Percentiles rank a stretch among this genome's conserved stretches.
Evolutionary conservation across 2,888 invertebrate genomes (phyloP).

Genomic region (Smittia aterrima): DNA sequence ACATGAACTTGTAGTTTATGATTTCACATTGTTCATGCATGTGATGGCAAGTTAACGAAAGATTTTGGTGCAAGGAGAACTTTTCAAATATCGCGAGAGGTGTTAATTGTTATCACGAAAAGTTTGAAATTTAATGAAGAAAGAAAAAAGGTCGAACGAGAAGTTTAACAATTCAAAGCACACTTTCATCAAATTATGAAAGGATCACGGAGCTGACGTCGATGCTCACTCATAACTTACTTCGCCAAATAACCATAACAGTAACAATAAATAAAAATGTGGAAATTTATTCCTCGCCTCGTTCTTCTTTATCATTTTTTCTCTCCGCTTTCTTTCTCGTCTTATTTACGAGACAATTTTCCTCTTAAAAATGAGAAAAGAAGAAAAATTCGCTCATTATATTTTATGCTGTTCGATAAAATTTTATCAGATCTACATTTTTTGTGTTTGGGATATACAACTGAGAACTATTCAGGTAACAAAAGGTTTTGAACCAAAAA

Average conservation of each 20-base stretch:
- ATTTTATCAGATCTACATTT: conserved; percentile 36
- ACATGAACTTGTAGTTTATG: not conserved
- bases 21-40: not conserved
- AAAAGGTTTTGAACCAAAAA: no score
- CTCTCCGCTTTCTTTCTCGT: conserved; percentile 18
- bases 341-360: conserved; percentile 36
- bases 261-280: conserved; percentile 40
- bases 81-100: not conserved
- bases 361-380: not conserved
- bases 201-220: not conserved
- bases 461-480: no score
- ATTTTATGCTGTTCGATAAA: conserved; percentile 38
- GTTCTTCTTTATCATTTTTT: conserved; percentile 30
- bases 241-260: conserved; percentile 30
- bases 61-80: not conserved
- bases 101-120: not conserved
- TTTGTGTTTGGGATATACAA: no score
- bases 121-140: no score
- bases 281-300: conserved; percentile 29
- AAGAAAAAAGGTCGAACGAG: no score
- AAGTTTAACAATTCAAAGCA: not conserved
- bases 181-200: not conserved
- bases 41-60: not conserved
- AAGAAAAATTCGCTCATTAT: conserved; percentile 34
- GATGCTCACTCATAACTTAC: not conserved